These are phyloP conservation scores for Monochamus saltuarius DNA, from an alignment of 1,140 invertebrate genomes.

Conservation along the genomic window DNA sequence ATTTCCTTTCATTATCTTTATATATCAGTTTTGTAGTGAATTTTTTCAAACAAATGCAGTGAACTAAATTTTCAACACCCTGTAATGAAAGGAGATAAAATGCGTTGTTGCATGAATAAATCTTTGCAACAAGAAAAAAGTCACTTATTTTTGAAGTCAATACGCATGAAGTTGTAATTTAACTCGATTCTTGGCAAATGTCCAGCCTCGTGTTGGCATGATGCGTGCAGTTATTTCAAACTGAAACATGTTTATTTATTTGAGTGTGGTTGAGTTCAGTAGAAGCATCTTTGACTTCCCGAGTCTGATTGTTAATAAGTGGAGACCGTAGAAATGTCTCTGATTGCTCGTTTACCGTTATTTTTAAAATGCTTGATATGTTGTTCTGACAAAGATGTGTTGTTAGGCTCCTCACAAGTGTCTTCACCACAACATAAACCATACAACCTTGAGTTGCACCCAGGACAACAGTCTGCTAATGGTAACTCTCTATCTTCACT, in stretches of 20 bases:
- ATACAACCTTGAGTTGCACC: slow-evolving; percentile 72
- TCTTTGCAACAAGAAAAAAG: not conserved
- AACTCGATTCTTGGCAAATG: slow-evolving; percentile 1
- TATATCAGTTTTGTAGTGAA: too few species aligned
- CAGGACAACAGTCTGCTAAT: slow-evolving; percentile 70
- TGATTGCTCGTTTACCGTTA: slow-evolving; percentile 36
- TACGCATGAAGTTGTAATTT: too few species aligned
- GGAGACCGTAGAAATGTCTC: slow-evolving; percentile 24
- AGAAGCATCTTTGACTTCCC: slow-evolving; percentile 13
- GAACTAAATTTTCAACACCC: too few species aligned
- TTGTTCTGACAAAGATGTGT: slow-evolving; percentile 51
- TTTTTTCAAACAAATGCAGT: too few species aligned
- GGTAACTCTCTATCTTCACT: slow-evolving; percentile 57
- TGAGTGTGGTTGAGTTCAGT: too few species aligned
- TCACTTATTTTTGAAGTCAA: not conserved
- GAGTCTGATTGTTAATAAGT: not conserved
- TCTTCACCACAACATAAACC: slow-evolving; percentile 68
- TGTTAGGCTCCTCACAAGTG: slow-evolving; percentile 68
- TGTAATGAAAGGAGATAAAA: too few species aligned
- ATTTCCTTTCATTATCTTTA: too few species aligned
- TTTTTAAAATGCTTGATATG: slow-evolving; percentile 46
- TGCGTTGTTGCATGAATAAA: not conserved
- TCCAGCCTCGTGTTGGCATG: not conserved
- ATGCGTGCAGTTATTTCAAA: slow-evolving; percentile 19
- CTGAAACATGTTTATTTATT: not conserved